Base-by-base conservation (phyloP, 2,113 vertebrate genomes). In the Actinemys pallida region DNA sequence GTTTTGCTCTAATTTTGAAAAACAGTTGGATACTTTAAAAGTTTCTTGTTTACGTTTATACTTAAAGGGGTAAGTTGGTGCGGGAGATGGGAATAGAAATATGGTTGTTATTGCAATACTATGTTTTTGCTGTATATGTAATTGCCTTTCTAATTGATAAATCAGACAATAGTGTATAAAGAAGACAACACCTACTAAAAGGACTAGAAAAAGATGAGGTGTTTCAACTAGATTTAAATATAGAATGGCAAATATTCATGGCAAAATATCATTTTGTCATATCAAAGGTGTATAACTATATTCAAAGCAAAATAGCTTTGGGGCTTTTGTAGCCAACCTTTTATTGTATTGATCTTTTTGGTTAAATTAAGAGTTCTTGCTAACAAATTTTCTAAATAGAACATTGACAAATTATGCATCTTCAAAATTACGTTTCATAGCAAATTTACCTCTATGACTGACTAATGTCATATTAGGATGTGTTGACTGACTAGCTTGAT, bases 331-430 rank as follows among this genome's bases (percentile, higher is more conserved):
- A 96, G 88, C 78, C 19, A 84, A 89, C 89, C 24, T 16, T 90
- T 81, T 97, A 8, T 88, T 91, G 78, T 89, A 13, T 5, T 62
- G 81, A 88, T 84, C 78, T 97, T 91, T 56, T 31, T 90, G 92
- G 91, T 96, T 97, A 35, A 92, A 88, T 94, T 95, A 59, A 81
- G 92, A 65, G 49, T 88, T 95, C 90, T 96, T 90, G 87, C 88
- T 83, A 83, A 96, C 49, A 50, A 0, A 95, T n/a, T 96, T 97
- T 95, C 94, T 97, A 96, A 97, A 94, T 94, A 81, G 78, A 91
- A 95, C 31, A 79, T 49, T 84, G 89, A 92, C 90, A 93, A 93
- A 95, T 92, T 45, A 29, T 49, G 78, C 96, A 92, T 96, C 2
- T 53, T 90, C 92, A 93, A 95, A 94, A 93, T 12, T 62, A 92